These are phyloP conservation scores for Nowickia ferox DNA, from an alignment of 2,888 invertebrate genomes.

Conservation along the genomic window DNA sequence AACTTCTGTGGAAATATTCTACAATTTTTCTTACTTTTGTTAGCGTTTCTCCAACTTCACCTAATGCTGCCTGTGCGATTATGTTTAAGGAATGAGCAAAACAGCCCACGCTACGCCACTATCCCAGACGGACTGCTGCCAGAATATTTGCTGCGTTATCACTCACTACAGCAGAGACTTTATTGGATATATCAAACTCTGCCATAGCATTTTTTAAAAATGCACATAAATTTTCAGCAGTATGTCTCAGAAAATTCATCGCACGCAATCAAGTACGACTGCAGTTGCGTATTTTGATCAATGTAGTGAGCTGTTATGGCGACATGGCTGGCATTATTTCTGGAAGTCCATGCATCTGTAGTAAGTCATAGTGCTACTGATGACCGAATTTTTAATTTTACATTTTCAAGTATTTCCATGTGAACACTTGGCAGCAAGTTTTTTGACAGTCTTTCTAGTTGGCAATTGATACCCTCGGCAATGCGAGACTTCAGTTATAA, in stretches of 20 bases:
- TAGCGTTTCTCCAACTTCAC: no score
- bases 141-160: no score
- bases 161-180: no score
- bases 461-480: slow-evolving; percentile 1
- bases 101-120: no score
- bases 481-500: background rate
- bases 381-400: background rate
- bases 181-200: no score
- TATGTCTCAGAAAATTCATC: slow-evolving; percentile 26
- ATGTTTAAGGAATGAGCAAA: no score
- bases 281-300: slow-evolving; percentile 5
- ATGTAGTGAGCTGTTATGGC: slow-evolving; percentile 60
- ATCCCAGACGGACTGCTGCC: no score
- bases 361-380: slow-evolving; percentile 29
- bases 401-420: slow-evolving; percentile 2
- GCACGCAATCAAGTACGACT: slow-evolving; percentile 51
- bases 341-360: slow-evolving; percentile 57
- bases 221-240: no score
- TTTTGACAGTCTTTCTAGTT: slow-evolving; percentile 3
- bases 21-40: no score
- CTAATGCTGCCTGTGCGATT: no score
- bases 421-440: slow-evolving; percentile 27
- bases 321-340: slow-evolving; percentile 36
- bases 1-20: no score
- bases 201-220: no score